These are phyloP conservation scores for Mergus octosetaceus DNA, from an alignment of 2,797 vertebrate genomes.

Conservation along the genomic window DNA sequence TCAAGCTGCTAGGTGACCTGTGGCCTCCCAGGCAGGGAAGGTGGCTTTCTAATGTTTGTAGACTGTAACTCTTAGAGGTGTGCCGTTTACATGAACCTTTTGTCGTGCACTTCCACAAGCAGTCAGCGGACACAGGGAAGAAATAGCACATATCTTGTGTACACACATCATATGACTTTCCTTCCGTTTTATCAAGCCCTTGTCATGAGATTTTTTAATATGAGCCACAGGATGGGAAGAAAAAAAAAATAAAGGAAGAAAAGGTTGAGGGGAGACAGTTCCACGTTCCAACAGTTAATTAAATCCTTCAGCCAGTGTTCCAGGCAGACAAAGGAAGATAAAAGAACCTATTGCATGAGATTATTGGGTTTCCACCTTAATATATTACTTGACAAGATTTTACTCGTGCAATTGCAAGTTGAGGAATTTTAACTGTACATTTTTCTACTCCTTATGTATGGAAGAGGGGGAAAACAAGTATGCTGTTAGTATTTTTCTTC, in stretches of 20 bases:
- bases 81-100: not conserved
- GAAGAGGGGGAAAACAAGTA: not conserved
- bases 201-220: not conserved
- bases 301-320: slow-evolving; percentile 26
- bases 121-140: not conserved
- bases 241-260: not conserved
- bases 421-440: not conserved
- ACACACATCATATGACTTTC: not conserved
- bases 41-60: not conserved
- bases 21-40: not conserved
- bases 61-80: not conserved
- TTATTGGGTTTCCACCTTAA: slow-evolving; percentile 27
- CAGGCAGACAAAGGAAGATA: slow-evolving; percentile 28
- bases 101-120: not conserved
- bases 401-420: slow-evolving; percentile 23
- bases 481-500: slow-evolving; percentile 20
- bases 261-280: slow-evolving; percentile 33
- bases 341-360: not conserved
- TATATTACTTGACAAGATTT: slow-evolving; percentile 27
- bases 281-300: slow-evolving; percentile 40
- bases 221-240: not conserved
- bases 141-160: not conserved
- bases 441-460: slow-evolving; percentile 26
- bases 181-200: slow-evolving; percentile 5
- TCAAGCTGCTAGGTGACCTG: not conserved